phyloP scores from a whole-genome alignment of 2,797 vertebrate species.

The Ctenosaura bakeri region DNA sequence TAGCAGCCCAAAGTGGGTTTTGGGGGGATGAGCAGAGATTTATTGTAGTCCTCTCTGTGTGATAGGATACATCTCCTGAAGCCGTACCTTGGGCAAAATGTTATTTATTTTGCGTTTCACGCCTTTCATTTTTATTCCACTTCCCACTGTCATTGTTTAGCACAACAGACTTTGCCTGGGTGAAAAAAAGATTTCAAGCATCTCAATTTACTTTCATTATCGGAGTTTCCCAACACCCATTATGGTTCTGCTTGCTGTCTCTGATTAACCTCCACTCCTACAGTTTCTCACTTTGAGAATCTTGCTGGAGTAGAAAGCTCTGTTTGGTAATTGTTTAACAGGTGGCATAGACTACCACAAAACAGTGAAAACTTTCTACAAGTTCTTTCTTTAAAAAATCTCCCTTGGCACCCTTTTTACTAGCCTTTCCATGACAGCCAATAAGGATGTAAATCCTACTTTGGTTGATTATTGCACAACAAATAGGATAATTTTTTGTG shows the following conservation, averaged over 20 bases:
- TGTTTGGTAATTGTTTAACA: neutral
- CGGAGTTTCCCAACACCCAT: neutral
- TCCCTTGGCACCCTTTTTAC: neutral
- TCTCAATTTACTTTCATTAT: neutral
- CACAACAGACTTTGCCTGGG: neutral
- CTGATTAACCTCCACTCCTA: neutral
- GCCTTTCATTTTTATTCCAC: neutral
- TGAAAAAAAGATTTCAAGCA: neutral
- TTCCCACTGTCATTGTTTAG: neutral
- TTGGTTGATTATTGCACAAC: no score
- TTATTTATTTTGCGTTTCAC: slow-evolving; percentile 6
- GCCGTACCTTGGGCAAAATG: neutral
- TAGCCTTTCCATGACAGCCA: no score
- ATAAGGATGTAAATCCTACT: no score
- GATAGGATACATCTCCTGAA: no score
- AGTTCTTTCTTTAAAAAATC: neutral
- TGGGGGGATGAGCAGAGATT: no score
- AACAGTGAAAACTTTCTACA: neutral
- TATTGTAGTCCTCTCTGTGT: no score
- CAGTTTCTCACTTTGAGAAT: neutral
- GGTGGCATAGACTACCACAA: neutral
- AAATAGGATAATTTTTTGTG: no score
- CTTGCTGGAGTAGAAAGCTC: neutral
- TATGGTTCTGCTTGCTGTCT: neutral
- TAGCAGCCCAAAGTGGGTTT: no score